Evolutionary conservation across 2,888 invertebrate species (phyloP), one percentile per base, ranked within the genome.

Genomic region (Patella ulyssiponensis): DNA sequence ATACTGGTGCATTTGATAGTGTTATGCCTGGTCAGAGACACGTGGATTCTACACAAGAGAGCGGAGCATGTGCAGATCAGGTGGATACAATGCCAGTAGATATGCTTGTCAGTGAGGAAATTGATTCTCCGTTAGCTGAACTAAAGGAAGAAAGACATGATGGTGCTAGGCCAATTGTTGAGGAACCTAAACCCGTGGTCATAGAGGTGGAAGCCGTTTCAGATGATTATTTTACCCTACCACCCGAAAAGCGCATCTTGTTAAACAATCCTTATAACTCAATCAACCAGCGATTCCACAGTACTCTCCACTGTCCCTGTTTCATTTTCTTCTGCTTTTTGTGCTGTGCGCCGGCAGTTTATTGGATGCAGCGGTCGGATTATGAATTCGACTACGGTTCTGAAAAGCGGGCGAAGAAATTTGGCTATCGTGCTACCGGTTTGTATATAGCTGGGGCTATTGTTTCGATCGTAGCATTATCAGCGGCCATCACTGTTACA

Each of bases 251-350:
- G 15, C 72, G 79, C 11, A 56, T 73, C 33, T 73, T 73, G 9
- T 53, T 73, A 51, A 84, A 85, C 11, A 86, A 87, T 73, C 86
- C 86, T 0, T 82, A 81, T 79, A 86, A 87, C 76, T 81, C 78
- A n/a, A 76, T 83, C n/a, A 86, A 87, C 73, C 85, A 86, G 17
- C 79, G 80, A 73, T 81, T 83, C 56, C 85, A 86, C 75, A 82
- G 84, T 74, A 82, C 82, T 1, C 76, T 86, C 4, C 84, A 85
- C 33, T 87, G 86, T 74, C 86, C 86, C 0, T 87, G 86, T 69
- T 87, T 82, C 73, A 79, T 86, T 51, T 87, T 86, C 78, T 86
- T 86, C 82, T 87, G 82, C 79, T 84, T 87, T 74, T 70, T 87
- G 72, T 87, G 86, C 74, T 87, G 86, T 75, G 54, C 85, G n/a